Conservation (phyloP, 2,113 vertebrate genomes). For the Proteles cristata region DNA sequence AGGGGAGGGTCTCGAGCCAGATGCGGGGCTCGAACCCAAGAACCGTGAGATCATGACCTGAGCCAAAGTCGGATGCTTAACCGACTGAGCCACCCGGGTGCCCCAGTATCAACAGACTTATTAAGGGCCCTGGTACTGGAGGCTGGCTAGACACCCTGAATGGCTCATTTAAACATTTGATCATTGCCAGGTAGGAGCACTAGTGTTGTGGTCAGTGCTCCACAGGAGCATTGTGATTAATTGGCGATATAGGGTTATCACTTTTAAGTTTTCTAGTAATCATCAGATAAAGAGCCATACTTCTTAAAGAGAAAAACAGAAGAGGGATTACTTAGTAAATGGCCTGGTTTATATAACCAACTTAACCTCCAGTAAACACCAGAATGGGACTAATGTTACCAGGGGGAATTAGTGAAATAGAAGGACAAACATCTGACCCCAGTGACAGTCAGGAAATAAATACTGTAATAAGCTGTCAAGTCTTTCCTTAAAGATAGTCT, state of each 20-base stretch:
- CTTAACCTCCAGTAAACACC: not conserved
- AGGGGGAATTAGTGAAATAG: conserved; percentile 8
- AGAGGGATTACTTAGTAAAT: not conserved
- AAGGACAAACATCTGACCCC: not conserved
- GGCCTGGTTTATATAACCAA: not conserved
- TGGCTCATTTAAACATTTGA: not conserved
- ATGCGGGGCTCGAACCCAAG: no score
- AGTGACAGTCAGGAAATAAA: not conserved
- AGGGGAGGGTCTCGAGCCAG: no score
- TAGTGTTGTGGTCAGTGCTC: not conserved
- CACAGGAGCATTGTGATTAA: not conserved
- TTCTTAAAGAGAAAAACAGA: conserved; percentile 24
- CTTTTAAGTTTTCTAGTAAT: not conserved
- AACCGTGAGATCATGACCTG: no score
- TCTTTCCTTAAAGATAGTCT: conserved; percentile 7
- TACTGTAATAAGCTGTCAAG: not conserved
- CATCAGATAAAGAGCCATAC: not conserved
- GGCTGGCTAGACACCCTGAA: not conserved
- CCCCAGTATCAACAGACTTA: not conserved
- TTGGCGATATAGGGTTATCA: not conserved
- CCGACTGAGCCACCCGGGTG: no score
- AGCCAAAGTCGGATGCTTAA: no score
- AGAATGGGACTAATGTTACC: not conserved
- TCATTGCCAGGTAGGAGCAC: not conserved
- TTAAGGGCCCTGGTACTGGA: not conserved